These are phyloP conservation scores for Pocillopora damicornis DNA, from an alignment of 64 coral and sea anemone genomes.

Conservation along the genomic window DNA sequence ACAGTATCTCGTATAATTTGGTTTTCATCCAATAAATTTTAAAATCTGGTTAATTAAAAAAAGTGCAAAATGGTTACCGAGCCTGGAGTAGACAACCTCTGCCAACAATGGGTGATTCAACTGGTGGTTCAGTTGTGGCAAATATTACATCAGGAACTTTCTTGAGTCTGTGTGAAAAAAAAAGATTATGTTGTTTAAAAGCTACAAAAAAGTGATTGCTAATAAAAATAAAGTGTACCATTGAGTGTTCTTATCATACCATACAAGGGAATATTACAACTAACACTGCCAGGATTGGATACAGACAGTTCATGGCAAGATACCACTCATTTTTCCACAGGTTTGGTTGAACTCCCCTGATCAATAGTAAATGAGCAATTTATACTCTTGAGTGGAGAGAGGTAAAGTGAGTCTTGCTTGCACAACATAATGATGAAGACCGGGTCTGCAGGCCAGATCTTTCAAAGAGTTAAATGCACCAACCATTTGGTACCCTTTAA, in stretches of 20 bases:
- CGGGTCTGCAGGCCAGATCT: too few relatives aligned
- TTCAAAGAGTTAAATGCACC: too few relatives aligned
- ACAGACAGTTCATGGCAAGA: too few relatives aligned
- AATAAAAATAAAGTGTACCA: not conserved
- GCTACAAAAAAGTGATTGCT: not conserved
- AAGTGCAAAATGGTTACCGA: conserved; percentile 35
- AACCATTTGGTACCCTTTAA: too few relatives aligned
- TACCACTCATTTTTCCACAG: too few relatives aligned
- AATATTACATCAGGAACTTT: conserved; percentile 99
- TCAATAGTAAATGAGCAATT: not conserved
- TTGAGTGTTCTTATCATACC: too few relatives aligned
- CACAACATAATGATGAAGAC: too few relatives aligned
- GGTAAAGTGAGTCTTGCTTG: not conserved
- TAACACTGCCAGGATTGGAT: too few relatives aligned
- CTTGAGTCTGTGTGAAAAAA: conserved; percentile 38
- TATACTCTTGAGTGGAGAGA: not conserved
- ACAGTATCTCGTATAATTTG: too few relatives aligned
- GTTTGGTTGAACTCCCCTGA: not conserved
- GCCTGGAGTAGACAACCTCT: conserved; percentile 88
- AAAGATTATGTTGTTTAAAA: not conserved
- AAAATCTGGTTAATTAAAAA: not conserved
- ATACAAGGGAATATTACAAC: too few relatives aligned
- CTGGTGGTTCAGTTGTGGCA: conserved; percentile 82
- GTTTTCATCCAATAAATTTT: not conserved
- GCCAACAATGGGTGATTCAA: conserved; percentile 64